A percentile compares a stretch with the other conserved stretches of the same genome.
phyloP scores from a whole-genome alignment of 92 coral and sea anemone genomes.

The Zoanthus gigantus region DNA sequence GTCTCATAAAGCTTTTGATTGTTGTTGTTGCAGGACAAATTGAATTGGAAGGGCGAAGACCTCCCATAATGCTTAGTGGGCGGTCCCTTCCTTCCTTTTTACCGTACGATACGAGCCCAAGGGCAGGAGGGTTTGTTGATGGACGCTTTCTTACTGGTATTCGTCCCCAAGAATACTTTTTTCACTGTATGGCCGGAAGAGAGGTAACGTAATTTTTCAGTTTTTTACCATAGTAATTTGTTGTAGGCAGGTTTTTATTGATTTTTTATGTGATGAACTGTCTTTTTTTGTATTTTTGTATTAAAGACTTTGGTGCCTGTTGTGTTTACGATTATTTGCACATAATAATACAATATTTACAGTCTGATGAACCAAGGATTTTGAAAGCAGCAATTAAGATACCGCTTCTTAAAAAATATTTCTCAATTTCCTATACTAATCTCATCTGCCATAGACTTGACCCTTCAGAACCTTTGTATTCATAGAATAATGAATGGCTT shows the following conservation, averaged over 20 bases:
- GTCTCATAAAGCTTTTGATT: not conserved
- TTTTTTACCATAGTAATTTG: not conserved
- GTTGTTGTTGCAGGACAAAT: slow-evolving; percentile 48
- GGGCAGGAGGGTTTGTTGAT: slow-evolving; percentile 99
- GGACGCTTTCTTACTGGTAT: slow-evolving; percentile 98
- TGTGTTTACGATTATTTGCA: no score
- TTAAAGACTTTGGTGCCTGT: no score
- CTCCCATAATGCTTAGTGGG: slow-evolving; percentile 97
- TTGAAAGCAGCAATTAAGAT: no score
- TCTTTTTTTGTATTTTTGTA: no score
- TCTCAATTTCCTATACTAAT: no score
- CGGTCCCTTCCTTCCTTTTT: slow-evolving; percentile 94
- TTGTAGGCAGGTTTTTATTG: not conserved
- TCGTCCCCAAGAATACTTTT: slow-evolving; percentile 97
- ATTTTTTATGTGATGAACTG: not conserved
- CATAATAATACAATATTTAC: no score
- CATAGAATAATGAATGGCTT: no score
- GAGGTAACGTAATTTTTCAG: slow-evolving; percentile 69
- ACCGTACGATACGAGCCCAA: slow-evolving; percentile 95
- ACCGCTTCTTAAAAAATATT: no score
- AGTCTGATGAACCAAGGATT: no score
- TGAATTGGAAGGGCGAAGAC: slow-evolving; percentile 97
- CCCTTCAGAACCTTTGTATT: no score
- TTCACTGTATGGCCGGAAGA: slow-evolving; percentile 99
- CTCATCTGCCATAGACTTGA: no score